Percentiles rank a stretch among this genome's conserved stretches.
phyloP scores from a whole-genome alignment of 2,888 invertebrate genomes.

The Chymomyza amoena region DNA sequence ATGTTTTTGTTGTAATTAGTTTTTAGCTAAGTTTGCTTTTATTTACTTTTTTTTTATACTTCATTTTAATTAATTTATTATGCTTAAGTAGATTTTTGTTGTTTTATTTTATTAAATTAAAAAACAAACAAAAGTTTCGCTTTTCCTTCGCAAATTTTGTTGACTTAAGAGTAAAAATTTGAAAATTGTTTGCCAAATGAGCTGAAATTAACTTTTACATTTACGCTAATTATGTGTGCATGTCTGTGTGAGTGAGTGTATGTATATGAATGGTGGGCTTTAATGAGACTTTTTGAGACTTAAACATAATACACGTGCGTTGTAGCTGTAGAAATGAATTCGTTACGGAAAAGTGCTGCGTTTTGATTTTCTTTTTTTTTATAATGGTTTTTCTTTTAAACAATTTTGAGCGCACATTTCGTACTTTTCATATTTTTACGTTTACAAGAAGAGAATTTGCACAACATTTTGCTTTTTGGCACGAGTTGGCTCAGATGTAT shows the following conservation, averaged over 20 bases:
- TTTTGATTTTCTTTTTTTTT: constrained; percentile 21
- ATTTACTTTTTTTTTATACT: constrained; percentile 43
- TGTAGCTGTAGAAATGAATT: constrained; percentile 8
- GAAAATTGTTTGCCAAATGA: constrained; percentile 16
- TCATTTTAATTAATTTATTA: constrained; percentile 39
- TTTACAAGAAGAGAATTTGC: constrained; percentile 56
- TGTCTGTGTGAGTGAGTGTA: constrained; percentile 19
- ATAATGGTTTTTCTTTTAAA: not conserved
- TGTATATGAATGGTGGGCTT: constrained; percentile 32
- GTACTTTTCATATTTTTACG: constrained; percentile 1
- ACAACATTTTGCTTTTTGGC: constrained; percentile 55
- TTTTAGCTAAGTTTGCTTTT: constrained; percentile 31
- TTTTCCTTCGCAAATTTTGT: constrained; percentile 31
- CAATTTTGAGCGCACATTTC: not conserved
- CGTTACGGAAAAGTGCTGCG: constrained; percentile 5
- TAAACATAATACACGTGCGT: constrained; percentile 42
- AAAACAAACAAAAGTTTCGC: constrained; percentile 38
- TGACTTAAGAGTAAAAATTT: constrained; percentile 33
- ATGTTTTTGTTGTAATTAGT: constrained; percentile 39
- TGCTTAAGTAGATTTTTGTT: constrained; percentile 36
- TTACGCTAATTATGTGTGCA: constrained; percentile 44
- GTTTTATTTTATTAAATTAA: constrained; percentile 53
- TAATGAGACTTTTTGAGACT: constrained; percentile 43
- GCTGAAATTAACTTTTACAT: constrained; percentile 52
- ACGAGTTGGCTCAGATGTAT: constrained; percentile 43